phyloP scores from a whole-genome alignment of 2,888 invertebrate species.

The Nymphalis urticae region DNA sequence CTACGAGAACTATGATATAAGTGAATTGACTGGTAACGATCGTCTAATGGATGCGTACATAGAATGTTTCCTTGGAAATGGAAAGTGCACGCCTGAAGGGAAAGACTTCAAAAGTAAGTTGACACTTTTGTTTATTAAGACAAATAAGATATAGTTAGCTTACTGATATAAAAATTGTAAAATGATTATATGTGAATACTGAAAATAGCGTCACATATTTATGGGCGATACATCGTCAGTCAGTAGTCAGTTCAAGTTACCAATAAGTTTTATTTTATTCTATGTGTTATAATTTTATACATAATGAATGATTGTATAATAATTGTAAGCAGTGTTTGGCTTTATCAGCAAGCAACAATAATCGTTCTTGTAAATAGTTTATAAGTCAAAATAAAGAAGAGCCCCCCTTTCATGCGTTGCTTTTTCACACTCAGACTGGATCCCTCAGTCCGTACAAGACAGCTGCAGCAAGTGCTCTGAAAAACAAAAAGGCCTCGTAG shows the following conservation, averaged over 20 bases:
- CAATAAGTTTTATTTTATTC: too few relatives aligned
- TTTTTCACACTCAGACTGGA: conserved; percentile 45
- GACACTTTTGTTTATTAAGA: neutral
- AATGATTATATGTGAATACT: too few relatives aligned
- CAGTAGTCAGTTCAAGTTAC: too few relatives aligned
- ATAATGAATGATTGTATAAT: too few relatives aligned
- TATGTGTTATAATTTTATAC: too few relatives aligned
- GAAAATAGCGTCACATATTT: too few relatives aligned
- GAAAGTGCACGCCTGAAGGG: conserved; percentile 57
- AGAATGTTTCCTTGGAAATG: conserved; percentile 48
- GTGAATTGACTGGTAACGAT: conserved; percentile 43
- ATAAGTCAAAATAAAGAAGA: neutral
- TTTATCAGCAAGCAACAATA: neutral
- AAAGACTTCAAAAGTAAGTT: conserved; percentile 54
- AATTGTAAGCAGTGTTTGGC: too few relatives aligned
- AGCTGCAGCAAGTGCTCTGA: conserved; percentile 84
- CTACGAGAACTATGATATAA: conserved; percentile 52
- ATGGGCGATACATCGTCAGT: too few relatives aligned
- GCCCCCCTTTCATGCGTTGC: neutral
- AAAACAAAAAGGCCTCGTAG: conserved; percentile 78
- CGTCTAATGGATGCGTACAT: conserved; percentile 48
- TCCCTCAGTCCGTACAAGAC: conserved; percentile 50
- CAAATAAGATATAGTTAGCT: neutral
- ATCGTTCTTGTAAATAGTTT: neutral
- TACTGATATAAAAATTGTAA: too few relatives aligned